These are phyloP conservation scores for Rhagonycha fulva DNA, from an alignment of 2,888 invertebrate genomes.

Conservation along the genomic window DNA sequence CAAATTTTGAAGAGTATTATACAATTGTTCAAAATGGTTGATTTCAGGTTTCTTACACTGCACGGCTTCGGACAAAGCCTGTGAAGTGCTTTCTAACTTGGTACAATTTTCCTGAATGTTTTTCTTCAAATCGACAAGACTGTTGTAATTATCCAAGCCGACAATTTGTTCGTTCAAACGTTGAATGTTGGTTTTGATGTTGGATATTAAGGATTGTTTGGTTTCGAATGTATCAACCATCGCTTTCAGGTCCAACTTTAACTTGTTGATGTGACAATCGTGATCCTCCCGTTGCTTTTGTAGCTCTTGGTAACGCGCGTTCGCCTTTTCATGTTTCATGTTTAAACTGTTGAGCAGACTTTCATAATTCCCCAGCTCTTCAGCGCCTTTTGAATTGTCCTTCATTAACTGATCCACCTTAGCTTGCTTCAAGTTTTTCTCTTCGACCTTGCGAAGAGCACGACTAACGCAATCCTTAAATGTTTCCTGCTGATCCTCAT, in stretches of 20 bases:
- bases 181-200: background rate
- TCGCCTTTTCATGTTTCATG: background rate
- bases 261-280: background rate
- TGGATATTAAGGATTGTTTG: background rate
- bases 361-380: background rate
- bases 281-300: background rate
- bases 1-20: background rate
- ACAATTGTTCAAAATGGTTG: background rate
- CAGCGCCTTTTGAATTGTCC: background rate
- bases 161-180: conserved; percentile 6
- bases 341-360: background rate
- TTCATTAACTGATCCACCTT: background rate
- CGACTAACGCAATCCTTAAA: background rate
- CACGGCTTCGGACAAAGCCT: background rate
- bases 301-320: background rate
- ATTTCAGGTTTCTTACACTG: background rate
- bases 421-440: background rate
- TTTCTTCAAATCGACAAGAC: background rate
- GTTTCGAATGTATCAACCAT: background rate
- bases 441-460: background rate
- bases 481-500: background rate
- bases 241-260: background rate
- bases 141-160: background rate
- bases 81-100: background rate
- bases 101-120: background rate